These are phyloP conservation scores for Galerucella nymphaeae DNA, from an alignment of 2,888 invertebrate species.

Conservation along the genomic window DNA sequence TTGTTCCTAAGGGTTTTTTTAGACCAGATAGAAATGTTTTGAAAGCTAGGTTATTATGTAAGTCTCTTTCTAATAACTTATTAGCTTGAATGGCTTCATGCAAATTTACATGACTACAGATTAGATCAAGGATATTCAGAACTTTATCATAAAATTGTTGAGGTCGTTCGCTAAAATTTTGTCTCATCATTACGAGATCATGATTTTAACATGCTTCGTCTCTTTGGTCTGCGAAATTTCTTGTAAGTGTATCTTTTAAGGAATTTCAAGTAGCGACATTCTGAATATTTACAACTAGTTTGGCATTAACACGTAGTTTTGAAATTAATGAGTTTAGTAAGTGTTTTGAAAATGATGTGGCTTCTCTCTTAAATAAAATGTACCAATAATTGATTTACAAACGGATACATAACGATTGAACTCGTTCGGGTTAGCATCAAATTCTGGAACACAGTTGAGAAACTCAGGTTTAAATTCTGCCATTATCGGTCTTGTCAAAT, in stretches of 20 bases:
- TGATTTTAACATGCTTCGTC: constrained; percentile 28
- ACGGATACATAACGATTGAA: constrained; percentile 13
- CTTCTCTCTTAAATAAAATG: constrained; percentile 7
- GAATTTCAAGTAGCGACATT: too few species aligned
- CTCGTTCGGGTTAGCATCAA: constrained; percentile 25
- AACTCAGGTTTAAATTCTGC: constrained; percentile 20
- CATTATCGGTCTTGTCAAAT: background rate
- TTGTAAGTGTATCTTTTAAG: too few species aligned
- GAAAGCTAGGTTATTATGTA: constrained; percentile 26
- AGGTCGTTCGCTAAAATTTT: constrained; percentile 38
- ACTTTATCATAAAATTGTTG: constrained; percentile 42
- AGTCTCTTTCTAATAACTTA: constrained; percentile 20
- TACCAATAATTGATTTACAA: constrained; percentile 19
- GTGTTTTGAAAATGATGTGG: constrained; percentile 11
- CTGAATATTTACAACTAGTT: too few species aligned
- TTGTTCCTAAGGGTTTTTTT: constrained; percentile 27
- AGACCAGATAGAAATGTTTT: constrained; percentile 31
- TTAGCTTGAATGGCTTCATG: constrained; percentile 30
- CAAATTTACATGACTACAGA: constrained; percentile 31
- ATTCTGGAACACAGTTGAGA: constrained; percentile 16
- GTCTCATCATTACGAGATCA: constrained; percentile 41
- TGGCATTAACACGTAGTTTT: too few species aligned
- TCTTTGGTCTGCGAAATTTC: too few species aligned
- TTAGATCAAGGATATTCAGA: constrained; percentile 34
- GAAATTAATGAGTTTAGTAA: constrained; percentile 9